A percentile compares a stretch with the other conserved stretches of the same genome.
phyloP scores from a whole-genome alignment of 2,113 vertebrate species.

The Mystacornis crossleyi region DNA sequence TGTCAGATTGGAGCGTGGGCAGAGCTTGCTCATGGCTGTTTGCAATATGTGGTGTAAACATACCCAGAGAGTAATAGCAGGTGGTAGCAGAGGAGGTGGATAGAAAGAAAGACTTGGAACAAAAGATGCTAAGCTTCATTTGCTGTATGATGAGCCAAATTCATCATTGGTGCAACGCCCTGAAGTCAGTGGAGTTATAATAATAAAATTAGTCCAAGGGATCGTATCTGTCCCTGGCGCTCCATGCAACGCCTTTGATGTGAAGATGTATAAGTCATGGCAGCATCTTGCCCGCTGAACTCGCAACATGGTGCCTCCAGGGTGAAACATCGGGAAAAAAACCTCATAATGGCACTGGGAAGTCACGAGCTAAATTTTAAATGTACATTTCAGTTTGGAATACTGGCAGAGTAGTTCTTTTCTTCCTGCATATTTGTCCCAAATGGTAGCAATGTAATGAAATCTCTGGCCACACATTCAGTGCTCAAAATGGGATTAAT shows the following conservation, averaged over 20 bases:
- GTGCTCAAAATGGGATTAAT: conserved; percentile 23
- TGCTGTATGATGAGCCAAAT: conserved; percentile 49
- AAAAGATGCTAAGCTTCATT: conserved; percentile 64
- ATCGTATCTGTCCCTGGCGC: neutral
- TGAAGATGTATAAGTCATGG: conserved; percentile 21
- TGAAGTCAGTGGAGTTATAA: conserved; percentile 43
- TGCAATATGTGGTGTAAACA: conserved; percentile 64
- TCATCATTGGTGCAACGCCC: conserved; percentile 21
- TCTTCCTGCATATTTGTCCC: conserved; percentile 12
- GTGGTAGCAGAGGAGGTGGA: conserved; percentile 59
- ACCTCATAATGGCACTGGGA: neutral
- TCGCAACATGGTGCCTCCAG: neutral
- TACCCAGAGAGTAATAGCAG: conserved; percentile 60
- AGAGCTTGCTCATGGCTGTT: conserved; percentile 62
- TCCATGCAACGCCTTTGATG: conserved; percentile 26
- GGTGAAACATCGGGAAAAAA: neutral
- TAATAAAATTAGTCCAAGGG: conserved; percentile 48
- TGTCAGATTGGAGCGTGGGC: conserved; percentile 58
- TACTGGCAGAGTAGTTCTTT: neutral
- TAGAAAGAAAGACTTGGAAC: conserved; percentile 40
- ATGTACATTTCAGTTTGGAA: neutral
- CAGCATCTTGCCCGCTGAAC: conserved; percentile 11
- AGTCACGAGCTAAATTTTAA: neutral
- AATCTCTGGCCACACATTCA: conserved; percentile 32
- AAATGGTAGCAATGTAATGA: conserved; percentile 37